Evolutionary conservation across 2,113 vertebrate genomes (phyloP).

Genomic region (Paramormyrops kingsleyae): DNA sequence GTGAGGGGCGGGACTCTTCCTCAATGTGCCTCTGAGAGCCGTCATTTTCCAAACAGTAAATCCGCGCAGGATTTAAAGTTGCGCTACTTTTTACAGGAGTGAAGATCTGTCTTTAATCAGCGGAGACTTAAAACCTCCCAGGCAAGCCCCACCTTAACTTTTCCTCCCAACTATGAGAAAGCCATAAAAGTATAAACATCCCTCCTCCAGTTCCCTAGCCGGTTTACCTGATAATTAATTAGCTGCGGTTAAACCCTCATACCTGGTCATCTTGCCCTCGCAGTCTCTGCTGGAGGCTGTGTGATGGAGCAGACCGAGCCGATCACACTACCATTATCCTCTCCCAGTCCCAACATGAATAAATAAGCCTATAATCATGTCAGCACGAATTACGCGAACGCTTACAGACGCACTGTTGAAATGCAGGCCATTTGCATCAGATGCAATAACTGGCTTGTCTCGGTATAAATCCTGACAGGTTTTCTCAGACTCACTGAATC

Average conservation of each 20-base stretch:
- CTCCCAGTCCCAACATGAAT: slow-evolving; percentile 7
- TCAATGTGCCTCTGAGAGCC: neutral
- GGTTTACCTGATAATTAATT: slow-evolving; percentile 1
- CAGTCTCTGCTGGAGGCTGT: neutral
- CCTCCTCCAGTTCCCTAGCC: neutral
- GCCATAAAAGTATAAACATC: neutral
- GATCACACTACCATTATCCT: slow-evolving; percentile 1
- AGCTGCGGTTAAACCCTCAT: neutral
- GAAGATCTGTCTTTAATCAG: slow-evolving; percentile 3
- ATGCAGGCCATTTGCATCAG: slow-evolving; percentile 21
- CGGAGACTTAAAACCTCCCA: neutral
- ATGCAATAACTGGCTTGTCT: slow-evolving; percentile 17
- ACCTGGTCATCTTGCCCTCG: slow-evolving; percentile 7
- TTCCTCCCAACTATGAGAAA: neutral
- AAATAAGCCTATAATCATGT: slow-evolving; percentile 20
- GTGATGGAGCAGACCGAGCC: neutral
- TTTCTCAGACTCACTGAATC: slow-evolving; percentile 12
- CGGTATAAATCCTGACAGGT: slow-evolving; percentile 22
- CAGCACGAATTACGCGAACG: slow-evolving; percentile 12
- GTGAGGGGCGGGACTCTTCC: neutral
- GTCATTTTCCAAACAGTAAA: neutral
- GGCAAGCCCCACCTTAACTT: neutral
- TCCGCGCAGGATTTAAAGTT: neutral
- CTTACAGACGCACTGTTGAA: neutral
- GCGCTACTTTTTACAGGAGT: neutral